phyloP scores from a whole-genome alignment of 2,888 invertebrate species.

The Ecliptopera silaceata region DNA sequence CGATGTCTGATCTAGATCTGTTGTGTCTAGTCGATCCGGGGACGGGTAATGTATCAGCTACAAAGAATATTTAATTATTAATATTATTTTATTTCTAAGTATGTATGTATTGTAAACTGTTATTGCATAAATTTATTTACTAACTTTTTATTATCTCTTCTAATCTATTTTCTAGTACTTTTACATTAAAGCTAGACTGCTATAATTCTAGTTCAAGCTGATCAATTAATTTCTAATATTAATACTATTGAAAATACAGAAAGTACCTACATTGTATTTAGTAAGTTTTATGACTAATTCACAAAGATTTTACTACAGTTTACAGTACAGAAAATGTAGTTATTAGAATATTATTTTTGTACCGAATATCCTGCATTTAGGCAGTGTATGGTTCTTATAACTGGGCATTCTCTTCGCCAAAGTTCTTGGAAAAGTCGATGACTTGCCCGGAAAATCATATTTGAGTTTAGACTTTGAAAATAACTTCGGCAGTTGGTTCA shows the following conservation, averaged over 20 bases:
- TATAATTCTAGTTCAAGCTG: too few relatives aligned
- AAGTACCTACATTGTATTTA: too few relatives aligned
- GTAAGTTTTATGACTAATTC: too few relatives aligned
- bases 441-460: constrained; percentile 64
- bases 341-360: too few relatives aligned
- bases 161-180: too few relatives aligned
- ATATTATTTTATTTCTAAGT: background rate
- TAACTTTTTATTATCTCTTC: too few relatives aligned
- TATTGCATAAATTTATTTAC: too few relatives aligned
- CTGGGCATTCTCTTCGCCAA: constrained; percentile 57
- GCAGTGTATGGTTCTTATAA: constrained; percentile 76
- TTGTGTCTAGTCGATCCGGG: constrained; percentile 67
- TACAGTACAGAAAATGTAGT: background rate
- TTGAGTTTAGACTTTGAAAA: constrained; percentile 70
- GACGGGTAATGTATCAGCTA: constrained; percentile 65
- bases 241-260: too few relatives aligned
- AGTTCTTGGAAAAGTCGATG: constrained; percentile 71
- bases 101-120: too few relatives aligned
- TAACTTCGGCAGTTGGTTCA: constrained; percentile 71
- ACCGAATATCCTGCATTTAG: constrained; percentile 72
- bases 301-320: too few relatives aligned
- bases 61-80: constrained; percentile 34
- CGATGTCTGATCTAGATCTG: constrained; percentile 74
- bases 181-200: too few relatives aligned
- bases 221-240: too few relatives aligned